phyloP scores from a whole-genome alignment of 2,797 vertebrate species.

The Ispidina lecontei region DNA sequence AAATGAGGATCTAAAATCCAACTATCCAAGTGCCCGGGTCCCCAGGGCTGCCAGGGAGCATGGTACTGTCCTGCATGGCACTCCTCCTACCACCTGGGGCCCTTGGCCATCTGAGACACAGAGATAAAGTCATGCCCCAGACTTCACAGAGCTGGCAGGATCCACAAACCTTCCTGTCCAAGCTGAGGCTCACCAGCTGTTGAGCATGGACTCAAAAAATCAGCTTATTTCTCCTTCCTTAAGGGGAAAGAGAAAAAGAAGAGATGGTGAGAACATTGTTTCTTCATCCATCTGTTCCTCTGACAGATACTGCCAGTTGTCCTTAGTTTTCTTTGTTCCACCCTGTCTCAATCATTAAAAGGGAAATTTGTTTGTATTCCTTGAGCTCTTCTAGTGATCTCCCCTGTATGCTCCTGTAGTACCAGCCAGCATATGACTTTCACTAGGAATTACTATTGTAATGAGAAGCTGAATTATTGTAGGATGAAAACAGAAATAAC shows the following conservation, averaged over 20 bases:
- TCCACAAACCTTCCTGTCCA: background rate
- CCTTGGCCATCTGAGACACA: background rate
- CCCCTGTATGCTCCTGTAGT: background rate
- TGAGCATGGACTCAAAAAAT: background rate
- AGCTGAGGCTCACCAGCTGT: background rate
- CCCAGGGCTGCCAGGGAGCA: background rate
- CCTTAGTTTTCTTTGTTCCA: accelerated
- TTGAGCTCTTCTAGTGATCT: background rate
- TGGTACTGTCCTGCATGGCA: accelerated
- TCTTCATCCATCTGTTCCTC: background rate
- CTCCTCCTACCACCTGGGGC: background rate
- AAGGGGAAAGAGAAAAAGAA: background rate
- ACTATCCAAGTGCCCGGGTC: accelerated
- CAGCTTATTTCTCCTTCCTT: background rate
- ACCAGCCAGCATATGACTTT: accelerated
- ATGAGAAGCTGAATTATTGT: background rate
- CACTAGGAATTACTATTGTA: background rate
- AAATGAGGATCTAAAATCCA: background rate
- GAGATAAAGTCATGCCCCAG: background rate
- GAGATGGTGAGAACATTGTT: background rate
- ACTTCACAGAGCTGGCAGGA: background rate
- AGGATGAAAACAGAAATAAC: background rate
- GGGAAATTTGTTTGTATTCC: background rate
- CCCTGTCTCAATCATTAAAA: background rate
- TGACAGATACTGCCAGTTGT: background rate